Base-by-base conservation (phyloP, 2,888 invertebrate genomes). In the Cryptus armator region DNA sequence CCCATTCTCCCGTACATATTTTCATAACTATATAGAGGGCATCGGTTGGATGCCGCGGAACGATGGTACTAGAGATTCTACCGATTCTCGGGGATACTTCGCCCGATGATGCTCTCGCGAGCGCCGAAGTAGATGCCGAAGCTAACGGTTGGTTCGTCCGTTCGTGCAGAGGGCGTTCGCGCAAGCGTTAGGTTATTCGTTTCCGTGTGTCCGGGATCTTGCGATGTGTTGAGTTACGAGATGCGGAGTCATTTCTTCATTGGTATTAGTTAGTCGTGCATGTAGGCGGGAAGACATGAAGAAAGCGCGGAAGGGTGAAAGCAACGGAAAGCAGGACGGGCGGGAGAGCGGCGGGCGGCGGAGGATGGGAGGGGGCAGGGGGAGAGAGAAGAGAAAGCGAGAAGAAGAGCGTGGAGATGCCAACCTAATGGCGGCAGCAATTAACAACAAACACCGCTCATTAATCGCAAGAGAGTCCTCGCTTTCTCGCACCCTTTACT, bases 401-500 rank as follows among this genome's bases (percentile, higher is more conserved):
- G 84, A 71, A 77, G 77, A 74, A 71, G 62, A 83, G 72, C 74
- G 59, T 51, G 81, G 76, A 91, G 93, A 92, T 92, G 92, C 90
- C 91, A 93, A 93, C 93, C 91, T 93, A 93, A 93, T 93, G 93
- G 93, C 92, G 92, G 91, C 91, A 92, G 93, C 93, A 93, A 93
- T 93, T 93, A 93, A 93, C 93, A 93, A 93, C 93, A 93, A 93
- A 93, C 93, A 93, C 93, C 92, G 93, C 93, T 93, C 93, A 93
- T 93, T 93, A 93, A 93, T 93, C 92, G 93, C 92, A 88, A 90
- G 89, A 91, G 92, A 90, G 86, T 86, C 83, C 82, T 89, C 87
- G 84, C 87, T 89, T 88, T 89, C 86, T 86, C 84, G 86, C 82
- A 80, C 86, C 81, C 87, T 83, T 71, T 56, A 43, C 56, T 46